A percentile compares a stretch with the other conserved stretches of the same genome.
Evolutionary conservation across 1,140 invertebrate species (phyloP).

Genomic region (Drosophila bocki): DNA sequence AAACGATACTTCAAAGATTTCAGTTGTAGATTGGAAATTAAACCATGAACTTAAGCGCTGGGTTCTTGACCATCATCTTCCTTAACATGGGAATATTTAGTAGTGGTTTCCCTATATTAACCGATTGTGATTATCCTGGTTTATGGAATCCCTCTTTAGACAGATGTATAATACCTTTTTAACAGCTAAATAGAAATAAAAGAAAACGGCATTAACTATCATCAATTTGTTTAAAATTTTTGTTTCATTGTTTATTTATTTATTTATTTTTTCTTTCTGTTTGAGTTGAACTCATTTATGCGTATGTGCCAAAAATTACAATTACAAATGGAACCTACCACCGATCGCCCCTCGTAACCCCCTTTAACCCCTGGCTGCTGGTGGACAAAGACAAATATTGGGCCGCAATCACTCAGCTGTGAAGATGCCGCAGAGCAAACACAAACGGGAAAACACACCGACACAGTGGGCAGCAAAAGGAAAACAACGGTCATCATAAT

Average conservation of each 20-base stretch:
- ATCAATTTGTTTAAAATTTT: not conserved
- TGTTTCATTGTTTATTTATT: not conserved
- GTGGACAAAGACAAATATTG: constrained; percentile 75
- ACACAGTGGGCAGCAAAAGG: constrained; percentile 51
- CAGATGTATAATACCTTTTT: not conserved
- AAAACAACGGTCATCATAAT: constrained; percentile 49
- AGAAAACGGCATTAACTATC: not conserved
- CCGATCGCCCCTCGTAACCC: not conserved
- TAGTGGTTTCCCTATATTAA: not conserved
- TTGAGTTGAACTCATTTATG: constrained; percentile 22
- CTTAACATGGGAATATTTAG: not conserved
- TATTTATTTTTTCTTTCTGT: constrained; percentile 1
- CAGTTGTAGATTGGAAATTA: not conserved
- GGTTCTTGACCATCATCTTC: not conserved
- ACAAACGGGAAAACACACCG: constrained; percentile 42
- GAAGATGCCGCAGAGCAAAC: constrained; percentile 74
- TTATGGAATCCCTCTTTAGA: no score
- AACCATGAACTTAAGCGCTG: not conserved
- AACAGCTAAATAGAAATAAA: no score
- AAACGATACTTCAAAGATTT: not conserved
- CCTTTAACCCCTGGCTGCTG: constrained; percentile 26
- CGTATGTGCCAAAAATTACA: constrained; percentile 52
- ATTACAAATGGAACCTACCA: constrained; percentile 45
- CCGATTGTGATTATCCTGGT: no score
- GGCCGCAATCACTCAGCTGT: constrained; percentile 74